Percentiles rank a stretch among this genome's conserved stretches.
These are phyloP conservation scores for Mantis religiosa DNA, from an alignment of 2,888 invertebrate species.

Conservation along the genomic window DNA sequence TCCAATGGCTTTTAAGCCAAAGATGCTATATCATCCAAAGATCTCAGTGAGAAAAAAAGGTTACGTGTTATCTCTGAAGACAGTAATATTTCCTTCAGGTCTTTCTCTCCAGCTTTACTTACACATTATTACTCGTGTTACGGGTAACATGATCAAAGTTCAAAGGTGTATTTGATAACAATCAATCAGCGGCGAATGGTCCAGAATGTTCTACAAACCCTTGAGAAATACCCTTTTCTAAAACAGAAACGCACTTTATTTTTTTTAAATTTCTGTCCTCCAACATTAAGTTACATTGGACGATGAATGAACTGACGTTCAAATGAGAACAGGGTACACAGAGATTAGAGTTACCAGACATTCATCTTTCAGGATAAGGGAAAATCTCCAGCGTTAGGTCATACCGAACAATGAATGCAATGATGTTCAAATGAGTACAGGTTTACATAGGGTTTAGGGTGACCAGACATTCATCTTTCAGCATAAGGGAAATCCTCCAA, in stretches of 20 bases:
- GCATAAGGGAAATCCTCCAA: no score
- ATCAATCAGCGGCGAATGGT: not conserved
- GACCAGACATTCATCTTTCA: no score
- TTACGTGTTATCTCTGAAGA: not conserved
- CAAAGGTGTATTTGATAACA: not conserved
- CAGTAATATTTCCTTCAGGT: not conserved
- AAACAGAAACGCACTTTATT: not conserved
- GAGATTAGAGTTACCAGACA: no score
- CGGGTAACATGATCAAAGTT: not conserved
- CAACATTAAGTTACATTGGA: no score
- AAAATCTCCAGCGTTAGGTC: no score
- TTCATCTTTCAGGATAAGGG: no score
- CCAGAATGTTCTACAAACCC: not conserved
- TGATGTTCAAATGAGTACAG: no score
- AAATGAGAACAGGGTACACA: no score
- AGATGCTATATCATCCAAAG: not conserved
- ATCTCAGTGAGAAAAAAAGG: not conserved
- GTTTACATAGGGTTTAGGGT: no score
- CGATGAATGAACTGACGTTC: no score
- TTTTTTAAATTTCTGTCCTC: no score
- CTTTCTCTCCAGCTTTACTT: not conserved
- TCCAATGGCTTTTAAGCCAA: conserved; percentile 8
- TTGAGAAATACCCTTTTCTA: not conserved
- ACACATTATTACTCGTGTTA: not conserved
- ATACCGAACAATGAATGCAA: no score